Base-by-base conservation (phyloP, 2,797 vertebrate species). In the Sarcophilus harrisii region DNA sequence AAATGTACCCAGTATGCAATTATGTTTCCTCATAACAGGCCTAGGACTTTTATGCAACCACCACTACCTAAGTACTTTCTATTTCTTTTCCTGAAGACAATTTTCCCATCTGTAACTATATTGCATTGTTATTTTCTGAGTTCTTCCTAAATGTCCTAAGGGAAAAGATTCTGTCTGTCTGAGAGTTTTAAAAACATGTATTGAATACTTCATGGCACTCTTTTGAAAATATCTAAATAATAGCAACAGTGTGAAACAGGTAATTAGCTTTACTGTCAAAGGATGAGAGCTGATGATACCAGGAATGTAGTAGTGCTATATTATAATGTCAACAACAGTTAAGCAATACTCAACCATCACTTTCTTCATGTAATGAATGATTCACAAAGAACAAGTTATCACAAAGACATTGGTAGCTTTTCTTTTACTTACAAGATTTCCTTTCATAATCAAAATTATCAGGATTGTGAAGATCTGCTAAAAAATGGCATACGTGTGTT, bases 131-230 rank as follows among this genome's bases (percentile, higher is more conserved):
- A 62, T 57, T 92, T 96, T 92, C 60, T 21, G 30, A 89, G 3
- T 95, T 95, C 60, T 58, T 58, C 32, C 29, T 91, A 0, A 45
- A 93, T 49, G 12, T 89, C 93, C 94, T 54, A 54, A 91, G 54
- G 91, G 62, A 38, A 66, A 58, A 66, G 52, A 92, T 73, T 81
- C 92, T 54, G 4, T 81, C 92, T 54, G 4, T 49, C 29, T 94
- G 45, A 58, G 58, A 29, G 38, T 54, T 58, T 95, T 90, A 66
- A 87, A 87, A 87, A 45, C 73, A 87, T 87, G 38, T 87, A 87
- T 81, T 87, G 73, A 49, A 28, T 38, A 52, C 52, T 59, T 87
- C 91, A 87, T 62, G 87, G 60, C 52, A 57, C 92, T 91, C 62
- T 90, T 62, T 55, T 16, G 12, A 24, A 16, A 60, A 92, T 91